Percentiles rank a stretch among this genome's conserved stretches.
Conservation (phyloP, 2,888 invertebrate species). For the Spialia ferax region DNA sequence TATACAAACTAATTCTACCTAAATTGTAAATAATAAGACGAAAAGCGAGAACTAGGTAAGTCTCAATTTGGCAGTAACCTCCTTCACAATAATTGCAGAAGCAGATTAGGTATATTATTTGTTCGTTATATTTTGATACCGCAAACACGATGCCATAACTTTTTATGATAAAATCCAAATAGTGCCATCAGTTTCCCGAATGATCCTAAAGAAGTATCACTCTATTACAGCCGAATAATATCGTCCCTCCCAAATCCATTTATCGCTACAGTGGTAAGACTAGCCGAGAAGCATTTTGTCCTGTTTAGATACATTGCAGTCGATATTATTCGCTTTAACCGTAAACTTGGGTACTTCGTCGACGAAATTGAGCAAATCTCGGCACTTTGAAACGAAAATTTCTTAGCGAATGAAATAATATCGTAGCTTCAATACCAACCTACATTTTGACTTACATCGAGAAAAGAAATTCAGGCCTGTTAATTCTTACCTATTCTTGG, state of each 20-base stretch:
- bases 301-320: conserved; percentile 70
- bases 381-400: conserved; percentile 22
- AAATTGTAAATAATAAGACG: too few relatives aligned
- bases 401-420: conserved; percentile 23
- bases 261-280: conserved; percentile 73
- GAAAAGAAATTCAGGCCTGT: background rate
- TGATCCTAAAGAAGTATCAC: conserved; percentile 53
- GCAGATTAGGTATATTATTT: conserved; percentile 58
- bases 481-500: too few relatives aligned
- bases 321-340: conserved; percentile 63
- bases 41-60: too few relatives aligned
- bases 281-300: conserved; percentile 46
- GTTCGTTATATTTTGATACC: conserved; percentile 74
- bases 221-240: conserved; percentile 53
- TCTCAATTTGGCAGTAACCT: background rate
- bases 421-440: background rate
- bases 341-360: conserved; percentile 55
- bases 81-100: conserved; percentile 43
- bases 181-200: conserved; percentile 63
- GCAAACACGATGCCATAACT: conserved; percentile 77
- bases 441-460: background rate
- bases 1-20: too few relatives aligned
- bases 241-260: conserved; percentile 71
- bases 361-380: conserved; percentile 34
- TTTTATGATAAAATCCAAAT: conserved; percentile 82